phyloP scores from a whole-genome alignment of 2,888 invertebrate species.

The Himalopsyche tibetana region DNA sequence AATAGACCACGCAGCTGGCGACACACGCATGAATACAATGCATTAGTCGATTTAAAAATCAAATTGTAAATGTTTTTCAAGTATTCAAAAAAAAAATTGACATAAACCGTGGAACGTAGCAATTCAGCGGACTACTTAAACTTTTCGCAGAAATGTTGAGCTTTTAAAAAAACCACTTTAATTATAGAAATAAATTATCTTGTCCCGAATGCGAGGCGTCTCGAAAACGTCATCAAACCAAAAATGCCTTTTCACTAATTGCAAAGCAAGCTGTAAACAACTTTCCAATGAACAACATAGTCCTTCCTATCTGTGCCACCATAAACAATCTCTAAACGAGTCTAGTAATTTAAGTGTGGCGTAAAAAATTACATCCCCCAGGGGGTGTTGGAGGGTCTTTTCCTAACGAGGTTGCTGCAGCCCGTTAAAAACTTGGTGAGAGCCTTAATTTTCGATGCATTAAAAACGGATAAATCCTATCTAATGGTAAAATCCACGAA shows the following conservation, averaged over 20 bases:
- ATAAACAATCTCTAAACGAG: conserved; percentile 20
- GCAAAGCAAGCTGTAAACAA: conserved; percentile 23
- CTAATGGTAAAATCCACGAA: conserved; percentile 31
- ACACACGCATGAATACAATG: too few relatives aligned
- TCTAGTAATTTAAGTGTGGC: conserved; percentile 21
- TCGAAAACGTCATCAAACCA: not conserved
- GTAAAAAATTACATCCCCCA: conserved; percentile 1
- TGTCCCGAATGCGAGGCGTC: not conserved
- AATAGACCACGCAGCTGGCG: too few relatives aligned
- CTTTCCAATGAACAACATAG: conserved; percentile 6
- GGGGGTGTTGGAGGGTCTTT: not conserved
- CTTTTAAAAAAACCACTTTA: too few relatives aligned
- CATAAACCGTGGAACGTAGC: too few relatives aligned
- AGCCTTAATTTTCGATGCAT: conserved; percentile 54
- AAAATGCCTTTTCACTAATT: conserved; percentile 26
- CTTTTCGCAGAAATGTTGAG: too few relatives aligned
- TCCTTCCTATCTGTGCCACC: not conserved
- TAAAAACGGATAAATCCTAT: conserved; percentile 58
- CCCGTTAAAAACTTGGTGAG: conserved; percentile 39
- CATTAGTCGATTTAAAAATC: too few relatives aligned
- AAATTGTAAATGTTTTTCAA: too few relatives aligned
- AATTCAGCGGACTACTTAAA: too few relatives aligned
- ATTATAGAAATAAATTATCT: too few relatives aligned
- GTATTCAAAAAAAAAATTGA: too few relatives aligned
- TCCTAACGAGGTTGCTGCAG: conserved; percentile 28